Percentiles rank a stretch among this genome's conserved stretches.
Evolutionary conservation across 2,113 vertebrate genomes (phyloP).

Genomic region (Gnathonemus longibarbis): DNA sequence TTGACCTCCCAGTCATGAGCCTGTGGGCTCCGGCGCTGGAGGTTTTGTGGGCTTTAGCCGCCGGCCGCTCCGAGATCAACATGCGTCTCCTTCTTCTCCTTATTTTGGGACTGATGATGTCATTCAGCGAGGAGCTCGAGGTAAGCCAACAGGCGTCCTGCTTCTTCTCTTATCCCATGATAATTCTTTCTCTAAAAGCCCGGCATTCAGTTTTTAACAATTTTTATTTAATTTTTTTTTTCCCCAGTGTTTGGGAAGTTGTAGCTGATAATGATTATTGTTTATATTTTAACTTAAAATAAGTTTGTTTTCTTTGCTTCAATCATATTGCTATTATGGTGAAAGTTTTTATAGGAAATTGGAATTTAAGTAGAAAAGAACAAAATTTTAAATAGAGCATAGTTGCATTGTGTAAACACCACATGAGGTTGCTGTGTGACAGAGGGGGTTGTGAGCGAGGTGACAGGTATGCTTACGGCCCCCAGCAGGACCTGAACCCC

Average conservation of each 20-base stretch:
- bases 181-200: not conserved
- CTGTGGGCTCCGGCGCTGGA: not conserved
- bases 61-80: constrained; percentile 14
- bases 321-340: not conserved
- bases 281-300: not conserved
- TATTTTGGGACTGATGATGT: constrained; percentile 27
- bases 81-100: constrained; percentile 35
- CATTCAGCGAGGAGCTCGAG: constrained; percentile 25
- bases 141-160: constrained; percentile 24
- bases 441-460: not conserved
- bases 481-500: not conserved
- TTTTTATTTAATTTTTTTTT: not conserved
- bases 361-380: not conserved
- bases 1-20: not conserved
- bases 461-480: not conserved
- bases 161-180: not conserved
- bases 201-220: not conserved
- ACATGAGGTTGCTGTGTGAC: not conserved
- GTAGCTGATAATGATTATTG: not conserved
- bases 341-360: not conserved
- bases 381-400: not conserved
- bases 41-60: not conserved
- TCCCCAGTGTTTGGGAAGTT: not conserved
- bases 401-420: not conserved
- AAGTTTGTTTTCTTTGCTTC: not conserved